Evolutionary conservation across 2,797 vertebrate genomes (phyloP).

Genomic region (Falco concolor): DNA sequence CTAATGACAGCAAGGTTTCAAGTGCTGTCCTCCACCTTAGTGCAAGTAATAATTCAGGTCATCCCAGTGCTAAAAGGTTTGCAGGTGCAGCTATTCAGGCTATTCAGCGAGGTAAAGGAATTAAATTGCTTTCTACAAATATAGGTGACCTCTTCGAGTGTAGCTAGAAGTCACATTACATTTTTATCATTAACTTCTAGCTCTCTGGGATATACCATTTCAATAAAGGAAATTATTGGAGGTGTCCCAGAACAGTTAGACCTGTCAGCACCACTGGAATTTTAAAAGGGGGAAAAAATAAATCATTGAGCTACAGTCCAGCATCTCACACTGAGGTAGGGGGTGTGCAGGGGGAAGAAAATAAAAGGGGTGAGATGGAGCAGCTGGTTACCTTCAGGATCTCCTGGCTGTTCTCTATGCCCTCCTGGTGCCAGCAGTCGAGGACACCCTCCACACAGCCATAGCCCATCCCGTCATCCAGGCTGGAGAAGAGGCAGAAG

Average conservation of each 20-base stretch:
- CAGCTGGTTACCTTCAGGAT: slow-evolving; percentile 83
- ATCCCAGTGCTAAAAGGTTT: background rate
- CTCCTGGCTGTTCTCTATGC: slow-evolving; percentile 89
- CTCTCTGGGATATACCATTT: background rate
- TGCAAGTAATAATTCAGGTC: background rate
- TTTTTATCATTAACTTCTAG: background rate
- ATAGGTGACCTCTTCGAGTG: background rate
- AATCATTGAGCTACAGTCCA: background rate
- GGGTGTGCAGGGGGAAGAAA: background rate
- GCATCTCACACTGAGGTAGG: accelerated
- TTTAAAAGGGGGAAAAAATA: background rate
- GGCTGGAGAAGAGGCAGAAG: slow-evolving; percentile 86
- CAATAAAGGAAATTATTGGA: background rate
- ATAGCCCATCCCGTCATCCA: slow-evolving; percentile 90
- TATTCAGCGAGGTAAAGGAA: background rate
- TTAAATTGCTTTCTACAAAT: background rate
- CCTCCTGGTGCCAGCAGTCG: slow-evolving; percentile 92
- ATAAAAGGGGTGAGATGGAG: background rate
- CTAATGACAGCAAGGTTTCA: background rate
- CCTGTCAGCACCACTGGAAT: background rate
- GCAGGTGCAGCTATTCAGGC: background rate
- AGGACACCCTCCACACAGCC: slow-evolving; percentile 82
- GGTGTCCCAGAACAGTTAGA: background rate
- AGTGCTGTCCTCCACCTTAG: background rate
- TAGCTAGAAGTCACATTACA: background rate